Percentiles rank a stretch among this genome's conserved stretches.
Evolutionary conservation across 2,113 vertebrate genomes (phyloP).

Genomic region (Piaya cayana): DNA sequence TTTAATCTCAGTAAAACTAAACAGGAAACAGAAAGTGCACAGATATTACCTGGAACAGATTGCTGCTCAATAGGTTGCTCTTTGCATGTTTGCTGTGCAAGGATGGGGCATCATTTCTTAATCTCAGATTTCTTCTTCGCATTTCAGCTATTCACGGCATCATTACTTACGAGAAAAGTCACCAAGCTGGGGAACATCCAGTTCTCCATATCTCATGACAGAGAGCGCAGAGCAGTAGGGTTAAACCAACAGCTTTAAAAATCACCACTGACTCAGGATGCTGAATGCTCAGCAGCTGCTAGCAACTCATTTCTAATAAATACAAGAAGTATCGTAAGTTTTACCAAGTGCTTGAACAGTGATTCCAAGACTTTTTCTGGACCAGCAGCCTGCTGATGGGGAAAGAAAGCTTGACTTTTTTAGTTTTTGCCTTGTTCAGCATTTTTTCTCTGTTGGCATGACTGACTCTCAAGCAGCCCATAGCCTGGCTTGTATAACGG

Average conservation of each 20-base stretch:
- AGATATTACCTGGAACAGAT: conserved; percentile 20
- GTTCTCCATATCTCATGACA: not conserved
- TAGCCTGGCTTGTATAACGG: not conserved
- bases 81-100: not conserved
- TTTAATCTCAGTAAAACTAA: not conserved
- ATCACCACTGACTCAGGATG: not conserved
- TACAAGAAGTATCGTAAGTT: not conserved
- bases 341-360: not conserved
- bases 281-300: not conserved
- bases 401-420: not conserved
- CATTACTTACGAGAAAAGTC: not conserved
- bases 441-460: not conserved
- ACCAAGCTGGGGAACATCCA: conserved; percentile 20
- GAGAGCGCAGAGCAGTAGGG: not conserved
- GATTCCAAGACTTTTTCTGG: not conserved
- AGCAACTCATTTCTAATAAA: not conserved
- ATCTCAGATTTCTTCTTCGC: not conserved
- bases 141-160: not conserved
- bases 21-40: not conserved
- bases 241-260: not conserved
- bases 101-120: not conserved
- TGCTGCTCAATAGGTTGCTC: not conserved
- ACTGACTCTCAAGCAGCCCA: not conserved
- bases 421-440: not conserved
- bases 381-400: not conserved